These are phyloP conservation scores for Vespertilio murinus DNA, from an alignment of 2,797 vertebrate genomes.

Conservation along the genomic window DNA sequence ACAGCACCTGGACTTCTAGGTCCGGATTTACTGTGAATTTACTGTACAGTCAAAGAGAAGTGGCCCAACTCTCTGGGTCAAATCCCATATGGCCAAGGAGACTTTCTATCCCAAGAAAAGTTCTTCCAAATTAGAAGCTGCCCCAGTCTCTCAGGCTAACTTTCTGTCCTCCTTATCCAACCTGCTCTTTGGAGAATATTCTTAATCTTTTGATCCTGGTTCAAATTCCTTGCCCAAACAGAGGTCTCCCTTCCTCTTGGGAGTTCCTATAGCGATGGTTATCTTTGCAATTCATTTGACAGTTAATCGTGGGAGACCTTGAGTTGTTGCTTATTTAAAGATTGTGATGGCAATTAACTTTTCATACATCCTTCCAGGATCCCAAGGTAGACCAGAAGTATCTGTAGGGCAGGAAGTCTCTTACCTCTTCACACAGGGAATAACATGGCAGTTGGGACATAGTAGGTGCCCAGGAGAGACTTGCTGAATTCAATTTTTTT, in stretches of 20 bases:
- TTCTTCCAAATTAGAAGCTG: neutral
- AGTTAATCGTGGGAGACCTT: neutral
- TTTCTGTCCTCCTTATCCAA: neutral
- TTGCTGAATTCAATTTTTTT: slow-evolving; percentile 12
- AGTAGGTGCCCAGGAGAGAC: neutral
- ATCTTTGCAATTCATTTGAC: neutral
- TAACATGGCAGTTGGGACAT: neutral
- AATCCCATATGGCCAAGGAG: neutral
- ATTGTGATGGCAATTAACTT: neutral
- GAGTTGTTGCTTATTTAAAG: neutral
- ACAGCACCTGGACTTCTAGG: neutral
- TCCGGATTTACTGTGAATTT: neutral
- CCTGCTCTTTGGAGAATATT: neutral
- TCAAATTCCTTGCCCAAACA: neutral
- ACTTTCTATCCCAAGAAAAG: neutral
- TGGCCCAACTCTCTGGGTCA: neutral
- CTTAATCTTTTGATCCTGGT: neutral
- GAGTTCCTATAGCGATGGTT: neutral
- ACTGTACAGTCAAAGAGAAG: neutral
- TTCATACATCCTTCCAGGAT: neutral
- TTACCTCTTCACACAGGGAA: neutral
- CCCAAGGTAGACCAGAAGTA: neutral
- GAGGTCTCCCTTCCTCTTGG: neutral
- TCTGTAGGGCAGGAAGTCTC: neutral
- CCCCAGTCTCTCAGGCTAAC: neutral